Conservation (phyloP, 2,113 vertebrate genomes). For the Corydoras maculifer region DNA sequence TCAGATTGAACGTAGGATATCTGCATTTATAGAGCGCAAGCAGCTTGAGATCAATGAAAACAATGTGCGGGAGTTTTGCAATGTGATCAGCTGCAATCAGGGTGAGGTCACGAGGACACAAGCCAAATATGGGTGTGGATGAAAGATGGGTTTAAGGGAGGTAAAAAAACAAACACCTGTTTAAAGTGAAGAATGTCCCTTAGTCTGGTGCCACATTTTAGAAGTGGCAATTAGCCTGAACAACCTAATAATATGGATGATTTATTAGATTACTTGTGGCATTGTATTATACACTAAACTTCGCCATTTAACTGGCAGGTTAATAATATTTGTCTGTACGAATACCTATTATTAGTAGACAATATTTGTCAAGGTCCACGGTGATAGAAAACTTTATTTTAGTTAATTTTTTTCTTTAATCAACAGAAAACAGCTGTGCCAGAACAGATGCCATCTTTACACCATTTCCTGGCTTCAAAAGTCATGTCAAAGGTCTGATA, state of each 20-base stretch:
- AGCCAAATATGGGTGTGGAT: neutral
- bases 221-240: too few relatives aligned
- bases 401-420: slow-evolving; percentile 24
- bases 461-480: slow-evolving; percentile 95
- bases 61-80: slow-evolving; percentile 99
- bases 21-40: slow-evolving; percentile 99
- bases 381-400: neutral
- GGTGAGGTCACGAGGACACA: slow-evolving; percentile 68
- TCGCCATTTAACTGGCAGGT: too few relatives aligned
- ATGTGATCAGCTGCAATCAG: slow-evolving; percentile 99
- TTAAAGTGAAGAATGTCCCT: slow-evolving; percentile 70
- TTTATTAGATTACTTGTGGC: too few relatives aligned
- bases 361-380: neutral
- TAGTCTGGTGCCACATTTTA: slow-evolving; percentile 58
- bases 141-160: neutral
- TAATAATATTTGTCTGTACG: too few relatives aligned
- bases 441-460: slow-evolving; percentile 96
- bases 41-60: slow-evolving; percentile 99
- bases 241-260: too few relatives aligned
- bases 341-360: too few relatives aligned
- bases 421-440: slow-evolving; percentile 94
- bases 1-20: slow-evolving; percentile 98
- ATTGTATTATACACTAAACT: too few relatives aligned
- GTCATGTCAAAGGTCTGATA: slow-evolving; percentile 86
- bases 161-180: slow-evolving; percentile 41